phyloP scores from a whole-genome alignment of 2,797 vertebrate genomes.

The Gymnothorax javanicus region DNA sequence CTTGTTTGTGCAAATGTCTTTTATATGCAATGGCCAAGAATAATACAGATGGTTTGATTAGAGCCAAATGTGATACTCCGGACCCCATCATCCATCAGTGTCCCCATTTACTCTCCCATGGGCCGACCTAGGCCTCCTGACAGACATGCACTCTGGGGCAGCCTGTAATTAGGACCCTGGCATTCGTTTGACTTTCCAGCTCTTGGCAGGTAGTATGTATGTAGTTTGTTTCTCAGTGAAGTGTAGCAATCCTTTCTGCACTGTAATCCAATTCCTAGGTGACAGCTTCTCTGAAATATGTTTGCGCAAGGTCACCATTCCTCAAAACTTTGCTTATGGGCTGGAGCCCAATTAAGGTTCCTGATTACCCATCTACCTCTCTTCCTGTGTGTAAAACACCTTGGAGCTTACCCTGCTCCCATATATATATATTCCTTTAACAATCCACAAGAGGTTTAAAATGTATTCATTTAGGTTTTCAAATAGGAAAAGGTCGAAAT shows the following conservation, averaged over 20 bases:
- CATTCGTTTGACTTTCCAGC: background rate
- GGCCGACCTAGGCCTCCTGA: slow-evolving; percentile 44
- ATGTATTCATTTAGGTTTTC: background rate
- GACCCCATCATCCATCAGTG: slow-evolving; percentile 65
- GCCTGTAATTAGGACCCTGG: slow-evolving; percentile 9
- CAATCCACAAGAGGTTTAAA: background rate
- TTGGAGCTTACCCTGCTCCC: background rate
- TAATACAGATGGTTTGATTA: slow-evolving; percentile 69
- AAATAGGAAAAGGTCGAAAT: background rate
- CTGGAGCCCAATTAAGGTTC: background rate
- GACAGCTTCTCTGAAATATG: background rate
- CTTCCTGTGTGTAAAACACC: background rate
- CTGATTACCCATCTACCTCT: background rate
- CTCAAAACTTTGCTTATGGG: background rate
- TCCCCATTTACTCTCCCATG: slow-evolving; percentile 57
- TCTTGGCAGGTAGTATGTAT: background rate
- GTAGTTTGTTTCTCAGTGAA: background rate
- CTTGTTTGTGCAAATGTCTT: slow-evolving; percentile 64
- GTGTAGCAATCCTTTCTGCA: background rate
- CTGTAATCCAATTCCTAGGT: background rate
- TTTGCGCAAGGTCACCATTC: background rate
- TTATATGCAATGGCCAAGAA: slow-evolving; percentile 64
- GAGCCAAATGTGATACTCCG: slow-evolving; percentile 71
- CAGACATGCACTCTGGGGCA: background rate
- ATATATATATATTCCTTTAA: background rate